A percentile compares a stretch with the other conserved stretches of the same genome.
phyloP scores from a whole-genome alignment of 2,113 vertebrate genomes.

The Merops nubicus region DNA sequence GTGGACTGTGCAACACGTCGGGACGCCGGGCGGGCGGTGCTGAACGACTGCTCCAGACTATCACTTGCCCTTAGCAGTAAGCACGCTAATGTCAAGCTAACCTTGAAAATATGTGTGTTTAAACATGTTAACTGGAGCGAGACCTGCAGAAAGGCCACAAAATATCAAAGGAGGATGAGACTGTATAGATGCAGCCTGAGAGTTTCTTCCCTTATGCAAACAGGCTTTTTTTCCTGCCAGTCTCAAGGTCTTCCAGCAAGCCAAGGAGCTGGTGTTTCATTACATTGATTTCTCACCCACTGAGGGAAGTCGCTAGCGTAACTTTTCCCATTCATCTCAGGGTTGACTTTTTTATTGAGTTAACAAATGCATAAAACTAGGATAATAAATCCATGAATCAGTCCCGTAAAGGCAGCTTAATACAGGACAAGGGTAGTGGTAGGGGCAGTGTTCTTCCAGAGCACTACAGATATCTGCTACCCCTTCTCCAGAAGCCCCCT shows the following conservation, averaged over 20 bases:
- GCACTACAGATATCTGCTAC: not conserved
- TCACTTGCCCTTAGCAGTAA: not conserved
- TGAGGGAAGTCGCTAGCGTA: not conserved
- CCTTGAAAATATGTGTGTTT: slow-evolving; percentile 9
- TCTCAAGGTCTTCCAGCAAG: not conserved
- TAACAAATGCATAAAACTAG: not conserved
- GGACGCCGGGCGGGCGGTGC: fast-evolving
- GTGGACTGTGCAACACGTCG: not conserved
- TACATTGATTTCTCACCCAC: not conserved
- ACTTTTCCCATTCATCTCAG: not conserved
- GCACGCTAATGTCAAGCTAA: not conserved
- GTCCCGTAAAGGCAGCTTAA: not conserved
- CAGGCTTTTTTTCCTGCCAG: fast-evolving
- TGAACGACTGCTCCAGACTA: not conserved
- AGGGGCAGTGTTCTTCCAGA: not conserved
- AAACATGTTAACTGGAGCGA: not conserved
- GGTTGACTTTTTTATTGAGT: not conserved
- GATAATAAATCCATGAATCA: not conserved
- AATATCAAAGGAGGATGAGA: not conserved
- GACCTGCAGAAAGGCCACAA: not conserved
- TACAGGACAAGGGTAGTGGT: not conserved
- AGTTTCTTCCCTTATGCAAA: not conserved
- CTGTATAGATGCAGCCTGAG: not conserved
- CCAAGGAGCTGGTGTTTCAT: not conserved
- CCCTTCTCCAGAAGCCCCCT: not conserved